A percentile compares a stretch with the other conserved stretches of the same genome.
phyloP scores from a whole-genome alignment of 2,888 invertebrate species.

The Thera britannica region DNA sequence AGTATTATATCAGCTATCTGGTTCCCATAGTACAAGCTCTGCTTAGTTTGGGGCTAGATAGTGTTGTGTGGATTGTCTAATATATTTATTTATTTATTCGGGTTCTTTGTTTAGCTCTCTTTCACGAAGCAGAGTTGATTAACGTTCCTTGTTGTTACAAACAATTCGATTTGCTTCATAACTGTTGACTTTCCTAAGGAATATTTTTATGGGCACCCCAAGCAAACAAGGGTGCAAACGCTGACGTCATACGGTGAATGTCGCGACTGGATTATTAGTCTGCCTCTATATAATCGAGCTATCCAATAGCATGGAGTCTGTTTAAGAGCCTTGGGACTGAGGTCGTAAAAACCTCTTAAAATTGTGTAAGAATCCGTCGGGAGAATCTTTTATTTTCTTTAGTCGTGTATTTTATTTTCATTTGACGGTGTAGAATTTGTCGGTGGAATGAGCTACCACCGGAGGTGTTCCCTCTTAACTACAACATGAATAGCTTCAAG shows the following conservation, averaged over 20 bases:
- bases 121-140: not conserved
- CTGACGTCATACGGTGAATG: constrained; percentile 3
- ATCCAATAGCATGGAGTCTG: constrained; percentile 1
- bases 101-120: not conserved
- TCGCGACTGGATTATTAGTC: constrained; percentile 10
- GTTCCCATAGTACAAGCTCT: too few species aligned
- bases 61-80: too few species aligned
- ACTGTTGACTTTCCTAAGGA: not conserved
- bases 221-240: constrained; percentile 15
- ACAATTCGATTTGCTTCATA: not conserved
- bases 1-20: too few species aligned
- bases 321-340: not conserved
- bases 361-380: not conserved
- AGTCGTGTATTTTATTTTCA: too few species aligned
- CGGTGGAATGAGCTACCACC: too few species aligned
- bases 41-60: too few species aligned
- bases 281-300: constrained; percentile 13
- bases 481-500: too few species aligned
- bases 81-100: too few species aligned
- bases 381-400: not conserved
- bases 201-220: constrained; percentile 2
- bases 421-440: too few species aligned
- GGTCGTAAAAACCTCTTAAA: not conserved
- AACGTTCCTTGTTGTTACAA: not conserved
- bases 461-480: too few species aligned